Conservation (phyloP, 2,888 invertebrate species). For the Blera fallax region DNA sequence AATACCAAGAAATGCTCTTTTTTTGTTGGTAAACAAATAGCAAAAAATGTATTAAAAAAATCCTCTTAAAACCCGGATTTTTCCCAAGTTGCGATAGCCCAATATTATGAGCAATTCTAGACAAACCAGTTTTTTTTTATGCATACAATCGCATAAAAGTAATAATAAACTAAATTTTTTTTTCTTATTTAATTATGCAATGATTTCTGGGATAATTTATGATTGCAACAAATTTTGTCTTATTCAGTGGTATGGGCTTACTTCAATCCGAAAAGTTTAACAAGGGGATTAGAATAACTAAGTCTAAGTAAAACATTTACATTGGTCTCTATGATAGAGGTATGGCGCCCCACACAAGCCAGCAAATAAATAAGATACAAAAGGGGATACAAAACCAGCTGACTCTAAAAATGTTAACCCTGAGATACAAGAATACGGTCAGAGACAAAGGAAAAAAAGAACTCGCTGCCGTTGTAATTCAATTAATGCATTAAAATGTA, state of each 20-base stretch:
- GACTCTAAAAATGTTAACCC: constrained; percentile 52
- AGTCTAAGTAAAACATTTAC: constrained; percentile 5
- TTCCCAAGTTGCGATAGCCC: neutral
- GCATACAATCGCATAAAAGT: neutral
- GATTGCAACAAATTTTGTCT: constrained; percentile 3
- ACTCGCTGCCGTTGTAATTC: constrained; percentile 57
- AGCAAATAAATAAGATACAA: neutral
- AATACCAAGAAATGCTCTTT: constrained; percentile 7
- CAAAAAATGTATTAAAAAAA: neutral
- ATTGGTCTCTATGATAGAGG: neutral
- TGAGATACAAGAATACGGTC: constrained; percentile 56
- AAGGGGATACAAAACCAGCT: constrained; percentile 7
- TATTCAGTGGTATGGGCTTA: neutral
- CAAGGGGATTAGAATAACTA: constrained; percentile 7
- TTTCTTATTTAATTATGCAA: neutral
- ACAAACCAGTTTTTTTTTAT: constrained; percentile 12
- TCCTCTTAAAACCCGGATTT: constrained; percentile 28
- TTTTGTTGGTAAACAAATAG: constrained; percentile 30
- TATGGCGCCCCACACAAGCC: constrained; percentile 11
- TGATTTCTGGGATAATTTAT: neutral
- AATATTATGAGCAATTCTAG: constrained; percentile 4
- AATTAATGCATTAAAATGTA: constrained; percentile 35
- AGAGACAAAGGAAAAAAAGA: constrained; percentile 49
- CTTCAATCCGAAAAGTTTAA: neutral
- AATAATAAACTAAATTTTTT: neutral